Evolutionary conservation across 2,797 vertebrate species (phyloP).

Genomic region (Emys orbicularis): DNA sequence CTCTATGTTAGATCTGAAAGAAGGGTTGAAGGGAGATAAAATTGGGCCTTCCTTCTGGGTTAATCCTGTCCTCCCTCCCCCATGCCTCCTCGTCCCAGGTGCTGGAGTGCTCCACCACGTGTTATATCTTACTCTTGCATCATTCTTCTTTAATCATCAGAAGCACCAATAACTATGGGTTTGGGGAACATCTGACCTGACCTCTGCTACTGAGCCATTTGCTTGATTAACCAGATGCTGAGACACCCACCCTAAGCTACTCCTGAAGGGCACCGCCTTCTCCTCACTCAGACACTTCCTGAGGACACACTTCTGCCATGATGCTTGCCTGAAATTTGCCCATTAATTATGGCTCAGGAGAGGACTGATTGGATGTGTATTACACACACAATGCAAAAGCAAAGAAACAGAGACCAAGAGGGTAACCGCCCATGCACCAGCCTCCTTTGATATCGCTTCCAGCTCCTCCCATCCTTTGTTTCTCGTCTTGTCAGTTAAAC

Average conservation of each 20-base stretch:
- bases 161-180: background rate
- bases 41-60: background rate
- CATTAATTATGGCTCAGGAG: background rate
- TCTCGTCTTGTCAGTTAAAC: background rate
- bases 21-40: background rate
- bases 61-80: background rate
- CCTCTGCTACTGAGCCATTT: background rate
- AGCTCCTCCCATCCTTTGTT: background rate
- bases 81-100: background rate
- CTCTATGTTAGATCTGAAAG: background rate
- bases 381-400: accelerated
- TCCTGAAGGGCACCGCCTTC: background rate
- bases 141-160: background rate
- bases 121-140: accelerated
- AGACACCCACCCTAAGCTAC: background rate
- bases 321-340: background rate
- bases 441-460: background rate
- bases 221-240: background rate
- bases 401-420: background rate
- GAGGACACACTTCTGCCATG: background rate
- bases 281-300: background rate
- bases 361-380: background rate
- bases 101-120: background rate
- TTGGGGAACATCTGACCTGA: background rate
- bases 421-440: background rate